Conservation (phyloP, 2,888 invertebrate genomes). For the Xestoiulus laeticollis region DNA sequence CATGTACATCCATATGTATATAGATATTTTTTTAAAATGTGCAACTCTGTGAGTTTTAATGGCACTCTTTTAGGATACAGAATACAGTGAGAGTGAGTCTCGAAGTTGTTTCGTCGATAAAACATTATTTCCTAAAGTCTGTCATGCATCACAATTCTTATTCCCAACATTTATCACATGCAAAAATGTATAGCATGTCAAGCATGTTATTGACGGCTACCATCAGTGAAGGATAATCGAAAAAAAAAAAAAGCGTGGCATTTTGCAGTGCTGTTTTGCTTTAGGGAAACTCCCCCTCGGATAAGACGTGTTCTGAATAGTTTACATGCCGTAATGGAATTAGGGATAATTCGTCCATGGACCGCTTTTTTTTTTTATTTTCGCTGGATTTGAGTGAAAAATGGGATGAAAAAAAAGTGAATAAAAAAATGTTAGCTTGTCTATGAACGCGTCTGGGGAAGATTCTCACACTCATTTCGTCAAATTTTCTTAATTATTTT, state of each 20-base stretch:
- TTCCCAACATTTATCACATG: conserved; percentile 46
- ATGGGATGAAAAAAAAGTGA: neutral
- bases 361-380: neutral
- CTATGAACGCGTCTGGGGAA: conserved; percentile 2
- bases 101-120: conserved; percentile 22
- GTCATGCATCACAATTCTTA: conserved; percentile 36
- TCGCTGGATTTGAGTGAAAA: conserved; percentile 10
- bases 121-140: conserved; percentile 37
- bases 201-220: conserved; percentile 51
- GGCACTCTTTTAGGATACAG: neutral
- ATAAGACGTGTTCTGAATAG: conserved; percentile 27
- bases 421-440: neutral
- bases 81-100: neutral
- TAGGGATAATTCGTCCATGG: conserved; percentile 23
- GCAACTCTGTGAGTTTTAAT: too few relatives aligned
- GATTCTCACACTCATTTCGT: conserved; percentile 10
- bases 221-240: conserved; percentile 52
- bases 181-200: conserved; percentile 48
- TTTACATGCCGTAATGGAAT: conserved; percentile 37
- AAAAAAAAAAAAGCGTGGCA: conserved; percentile 36
- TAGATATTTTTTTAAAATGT: too few relatives aligned
- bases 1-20: too few relatives aligned
- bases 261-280: conserved; percentile 31
- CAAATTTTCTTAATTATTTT: neutral
- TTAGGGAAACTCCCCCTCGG: conserved; percentile 9